These are phyloP conservation scores for Alligator sinensis DNA, from an alignment of 2,113 vertebrate species.

Conservation along the genomic window DNA sequence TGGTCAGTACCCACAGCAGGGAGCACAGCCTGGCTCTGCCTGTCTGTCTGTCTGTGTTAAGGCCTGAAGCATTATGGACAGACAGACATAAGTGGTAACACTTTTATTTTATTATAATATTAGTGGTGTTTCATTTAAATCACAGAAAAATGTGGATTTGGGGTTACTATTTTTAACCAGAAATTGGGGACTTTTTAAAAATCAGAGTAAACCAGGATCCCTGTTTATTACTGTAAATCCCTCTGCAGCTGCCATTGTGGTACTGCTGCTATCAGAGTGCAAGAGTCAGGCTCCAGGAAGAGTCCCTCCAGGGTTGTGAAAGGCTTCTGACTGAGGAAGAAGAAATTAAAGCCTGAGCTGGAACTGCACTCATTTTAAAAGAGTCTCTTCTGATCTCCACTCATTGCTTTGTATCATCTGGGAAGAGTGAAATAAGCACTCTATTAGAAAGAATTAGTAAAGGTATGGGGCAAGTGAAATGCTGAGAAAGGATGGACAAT, in stretches of 20 bases:
- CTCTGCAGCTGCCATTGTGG: not conserved
- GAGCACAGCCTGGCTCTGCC: too few relatives aligned
- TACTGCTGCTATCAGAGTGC: not conserved
- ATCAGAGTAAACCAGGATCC: too few relatives aligned
- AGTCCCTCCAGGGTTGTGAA: not conserved
- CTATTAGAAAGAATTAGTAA: not conserved
- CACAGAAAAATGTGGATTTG: too few relatives aligned
- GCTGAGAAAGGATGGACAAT: not conserved
- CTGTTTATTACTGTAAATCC: not conserved
- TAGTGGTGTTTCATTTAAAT: too few relatives aligned
- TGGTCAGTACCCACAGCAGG: too few relatives aligned
- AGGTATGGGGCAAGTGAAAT: not conserved
- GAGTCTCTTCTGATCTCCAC: not conserved
- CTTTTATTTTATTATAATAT: too few relatives aligned
- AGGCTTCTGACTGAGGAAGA: not conserved
- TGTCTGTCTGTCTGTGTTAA: too few relatives aligned
- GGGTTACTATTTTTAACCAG: too few relatives aligned
- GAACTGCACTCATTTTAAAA: not conserved
- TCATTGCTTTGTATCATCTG: not conserved
- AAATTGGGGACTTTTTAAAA: too few relatives aligned
- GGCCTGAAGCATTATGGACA: too few relatives aligned
- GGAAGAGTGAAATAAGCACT: not conserved
- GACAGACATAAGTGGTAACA: too few relatives aligned
- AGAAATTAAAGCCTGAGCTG: rapidly evolving
- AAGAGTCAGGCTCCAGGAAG: not conserved